Conservation (phyloP, 2,888 invertebrate species). For the Erebia aethiops region DNA sequence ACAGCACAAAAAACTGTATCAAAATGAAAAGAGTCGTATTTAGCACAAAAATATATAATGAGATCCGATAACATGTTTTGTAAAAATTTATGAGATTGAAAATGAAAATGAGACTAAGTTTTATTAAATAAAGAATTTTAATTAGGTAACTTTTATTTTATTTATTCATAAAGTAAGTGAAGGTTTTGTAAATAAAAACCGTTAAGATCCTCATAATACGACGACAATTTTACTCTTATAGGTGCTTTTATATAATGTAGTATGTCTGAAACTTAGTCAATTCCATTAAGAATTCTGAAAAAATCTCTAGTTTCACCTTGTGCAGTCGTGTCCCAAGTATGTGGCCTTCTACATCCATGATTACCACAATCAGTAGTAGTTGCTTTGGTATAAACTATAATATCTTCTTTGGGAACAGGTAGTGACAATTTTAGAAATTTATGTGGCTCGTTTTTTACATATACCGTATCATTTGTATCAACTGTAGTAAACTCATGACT, state of each 20-base stretch:
- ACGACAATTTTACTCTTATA: too few species aligned
- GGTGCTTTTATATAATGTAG: too few species aligned
- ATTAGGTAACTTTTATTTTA: not conserved
- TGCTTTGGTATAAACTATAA: not conserved
- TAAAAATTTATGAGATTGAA: not conserved
- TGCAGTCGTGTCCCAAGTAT: conserved; percentile 52
- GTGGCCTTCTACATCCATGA: conserved; percentile 45
- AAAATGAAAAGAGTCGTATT: not conserved
- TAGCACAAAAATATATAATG: conserved; percentile 9
- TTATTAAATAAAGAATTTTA: conserved; percentile 10
- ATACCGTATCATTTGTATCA: not conserved
- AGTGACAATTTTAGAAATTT: not conserved
- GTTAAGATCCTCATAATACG: not conserved
- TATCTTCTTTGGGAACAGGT: not conserved
- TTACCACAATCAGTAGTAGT: not conserved
- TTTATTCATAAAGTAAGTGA: not conserved
- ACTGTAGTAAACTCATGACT: not conserved
- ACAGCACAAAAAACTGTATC: conserved; percentile 11
- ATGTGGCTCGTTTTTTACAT: not conserved
- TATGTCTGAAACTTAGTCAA: not conserved
- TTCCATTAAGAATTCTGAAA: conserved; percentile 41
- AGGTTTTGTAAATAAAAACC: not conserved
- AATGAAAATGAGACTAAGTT: not conserved
- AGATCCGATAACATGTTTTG: not conserved
- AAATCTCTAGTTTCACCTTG: conserved; percentile 61